phyloP scores from a whole-genome alignment of 2,888 invertebrate genomes.

The Xestobium rufovillosum region DNA sequence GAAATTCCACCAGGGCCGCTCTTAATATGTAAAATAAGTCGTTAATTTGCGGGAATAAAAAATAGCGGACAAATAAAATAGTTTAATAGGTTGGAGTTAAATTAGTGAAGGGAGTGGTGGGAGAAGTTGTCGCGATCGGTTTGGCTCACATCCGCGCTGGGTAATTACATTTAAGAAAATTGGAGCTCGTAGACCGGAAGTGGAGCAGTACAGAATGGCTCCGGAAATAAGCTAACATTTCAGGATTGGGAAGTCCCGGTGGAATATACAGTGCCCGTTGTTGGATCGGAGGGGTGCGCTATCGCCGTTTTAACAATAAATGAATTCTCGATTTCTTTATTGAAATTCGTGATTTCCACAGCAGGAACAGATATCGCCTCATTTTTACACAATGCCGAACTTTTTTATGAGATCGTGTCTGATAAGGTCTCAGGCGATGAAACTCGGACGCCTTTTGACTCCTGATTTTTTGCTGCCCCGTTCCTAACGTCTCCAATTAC shows the following conservation, averaged over 20 bases:
- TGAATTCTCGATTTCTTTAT: constrained; percentile 32
- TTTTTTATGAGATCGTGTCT: no score
- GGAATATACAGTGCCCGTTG: constrained; percentile 26
- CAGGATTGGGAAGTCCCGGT: constrained; percentile 30
- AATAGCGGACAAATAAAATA: no score
- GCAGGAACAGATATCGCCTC: neutral
- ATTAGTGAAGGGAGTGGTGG: constrained; percentile 26
- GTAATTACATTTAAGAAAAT: constrained; percentile 39
- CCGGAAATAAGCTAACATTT: constrained; percentile 35
- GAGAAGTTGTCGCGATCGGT: constrained; percentile 30
- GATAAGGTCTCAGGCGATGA: no score
- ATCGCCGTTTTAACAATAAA: constrained; percentile 34
- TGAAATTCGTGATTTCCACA: constrained; percentile 28
- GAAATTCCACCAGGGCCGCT: no score
- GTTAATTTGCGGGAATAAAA: no score
- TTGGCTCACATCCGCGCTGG: constrained; percentile 26
- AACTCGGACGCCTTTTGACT: no score
- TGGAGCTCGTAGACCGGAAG: constrained; percentile 33
- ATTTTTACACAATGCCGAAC: no score
- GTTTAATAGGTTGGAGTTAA: no score
- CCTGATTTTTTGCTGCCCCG: no score
- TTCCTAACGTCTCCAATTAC: no score
- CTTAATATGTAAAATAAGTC: no score
- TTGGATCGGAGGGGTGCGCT: constrained; percentile 22
- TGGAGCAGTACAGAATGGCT: constrained; percentile 29